Percentiles rank a stretch among this genome's conserved stretches.
Conservation (phyloP, 2,797 vertebrate genomes). For the Arremon brunneinucha region DNA sequence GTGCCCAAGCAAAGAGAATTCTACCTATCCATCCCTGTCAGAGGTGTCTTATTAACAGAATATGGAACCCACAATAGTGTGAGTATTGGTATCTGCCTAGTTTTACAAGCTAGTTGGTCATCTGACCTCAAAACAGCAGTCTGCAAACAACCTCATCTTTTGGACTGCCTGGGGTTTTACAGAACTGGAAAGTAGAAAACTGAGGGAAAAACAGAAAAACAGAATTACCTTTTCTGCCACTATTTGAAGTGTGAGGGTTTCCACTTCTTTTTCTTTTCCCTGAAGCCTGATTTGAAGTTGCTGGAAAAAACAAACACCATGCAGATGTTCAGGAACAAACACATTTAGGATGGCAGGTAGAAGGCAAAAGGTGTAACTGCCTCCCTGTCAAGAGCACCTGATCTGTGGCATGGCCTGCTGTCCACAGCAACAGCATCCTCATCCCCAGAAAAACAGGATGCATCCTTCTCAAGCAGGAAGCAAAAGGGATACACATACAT, state of each 20-base stretch:
- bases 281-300: conserved; percentile 82
- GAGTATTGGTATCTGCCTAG: background rate
- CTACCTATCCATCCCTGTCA: background rate
- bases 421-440: background rate
- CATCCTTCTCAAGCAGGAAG: background rate
- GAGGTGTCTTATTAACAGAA: background rate
- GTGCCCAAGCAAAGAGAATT: background rate
- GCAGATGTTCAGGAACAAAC: background rate
- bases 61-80: background rate
- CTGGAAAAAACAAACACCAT: conserved; percentile 67
- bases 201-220: background rate
- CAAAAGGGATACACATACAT: background rate
- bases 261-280: conserved; percentile 83
- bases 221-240: conserved; percentile 85
- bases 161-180: background rate
- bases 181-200: background rate
- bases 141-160: background rate
- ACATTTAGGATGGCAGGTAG: background rate
- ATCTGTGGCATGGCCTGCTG: background rate
- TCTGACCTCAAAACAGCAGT: background rate
- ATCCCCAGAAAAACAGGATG: background rate
- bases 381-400: background rate
- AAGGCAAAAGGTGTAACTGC: background rate
- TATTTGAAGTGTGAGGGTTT: conserved; percentile 76
- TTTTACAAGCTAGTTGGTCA: background rate